These are phyloP conservation scores for Lycaena phlaeas DNA, from an alignment of 2,888 invertebrate species.

Conservation along the genomic window DNA sequence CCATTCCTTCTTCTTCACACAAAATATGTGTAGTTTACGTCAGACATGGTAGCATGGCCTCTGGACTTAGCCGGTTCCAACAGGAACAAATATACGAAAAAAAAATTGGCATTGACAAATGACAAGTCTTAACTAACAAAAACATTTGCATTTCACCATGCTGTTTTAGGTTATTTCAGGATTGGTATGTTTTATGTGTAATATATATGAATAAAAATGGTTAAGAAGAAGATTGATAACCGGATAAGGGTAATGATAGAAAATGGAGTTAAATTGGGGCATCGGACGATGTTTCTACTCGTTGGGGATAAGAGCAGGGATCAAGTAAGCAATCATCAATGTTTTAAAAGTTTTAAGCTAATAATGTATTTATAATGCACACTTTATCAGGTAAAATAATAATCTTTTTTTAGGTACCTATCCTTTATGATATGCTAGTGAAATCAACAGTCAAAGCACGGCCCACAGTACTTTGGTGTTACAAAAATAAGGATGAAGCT, in stretches of 20 bases:
- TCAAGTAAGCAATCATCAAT: slow-evolving; percentile 76
- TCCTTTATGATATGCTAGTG: slow-evolving; percentile 96
- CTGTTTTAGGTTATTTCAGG: slow-evolving; percentile 17
- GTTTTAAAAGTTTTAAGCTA: no score
- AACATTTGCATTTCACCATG: slow-evolving; percentile 11
- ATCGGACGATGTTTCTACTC: slow-evolving; percentile 94
- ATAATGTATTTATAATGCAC: not conserved
- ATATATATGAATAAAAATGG: slow-evolving; percentile 71
- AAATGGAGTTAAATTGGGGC: slow-evolving; percentile 92
- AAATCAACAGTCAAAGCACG: slow-evolving; percentile 94
- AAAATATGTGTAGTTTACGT: no score
- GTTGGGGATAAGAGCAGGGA: slow-evolving; percentile 97
- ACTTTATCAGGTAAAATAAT: no score
- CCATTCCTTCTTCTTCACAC: no score
- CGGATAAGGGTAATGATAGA: slow-evolving; percentile 96
- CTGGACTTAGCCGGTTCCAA: no score
- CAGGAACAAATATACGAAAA: no score
- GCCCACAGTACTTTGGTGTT: slow-evolving; percentile 98
- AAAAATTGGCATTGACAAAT: not conserved
- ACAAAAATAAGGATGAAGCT: slow-evolving; percentile 93
- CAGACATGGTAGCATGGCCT: no score
- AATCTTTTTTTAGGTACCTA: slow-evolving; percentile 84
- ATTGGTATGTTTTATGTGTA: not conserved
- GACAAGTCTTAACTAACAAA: slow-evolving; percentile 2
- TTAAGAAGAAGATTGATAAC: slow-evolving; percentile 96